A percentile compares a stretch with the other conserved stretches of the same genome.
Conservation (phyloP, 2,113 vertebrate species). For the Uria aalge region DNA sequence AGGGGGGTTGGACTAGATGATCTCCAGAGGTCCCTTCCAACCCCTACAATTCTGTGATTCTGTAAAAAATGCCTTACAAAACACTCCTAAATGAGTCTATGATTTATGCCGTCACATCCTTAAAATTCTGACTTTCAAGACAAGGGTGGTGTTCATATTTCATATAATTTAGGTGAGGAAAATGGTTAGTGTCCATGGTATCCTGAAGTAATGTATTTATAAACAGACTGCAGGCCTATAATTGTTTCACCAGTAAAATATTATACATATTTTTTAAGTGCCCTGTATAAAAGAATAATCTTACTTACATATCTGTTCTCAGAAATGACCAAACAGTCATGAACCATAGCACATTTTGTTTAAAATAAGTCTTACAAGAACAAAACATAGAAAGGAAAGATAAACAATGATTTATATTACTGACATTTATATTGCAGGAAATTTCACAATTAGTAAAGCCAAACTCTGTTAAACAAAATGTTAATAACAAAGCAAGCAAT, state of each 20-base stretch:
- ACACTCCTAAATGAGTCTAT: not conserved
- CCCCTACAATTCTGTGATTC: not conserved
- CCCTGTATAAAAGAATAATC: not conserved
- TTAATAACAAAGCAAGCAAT: not conserved
- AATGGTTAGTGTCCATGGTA: not conserved
- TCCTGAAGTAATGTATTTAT: not conserved
- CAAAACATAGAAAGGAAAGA: slow-evolving; percentile 10
- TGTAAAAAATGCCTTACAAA: not conserved
- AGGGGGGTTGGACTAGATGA: not conserved
- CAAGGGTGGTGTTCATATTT: not conserved
- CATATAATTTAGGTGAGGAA: not conserved
- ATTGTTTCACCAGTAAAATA: not conserved
- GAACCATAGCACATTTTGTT: slow-evolving; percentile 11
- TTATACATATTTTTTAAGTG: not conserved
- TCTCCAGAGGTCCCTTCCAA: not conserved
- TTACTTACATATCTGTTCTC: not conserved
- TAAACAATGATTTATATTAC: not conserved
- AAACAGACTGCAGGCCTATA: not conserved
- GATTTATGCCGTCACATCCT: not conserved
- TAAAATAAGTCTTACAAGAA: slow-evolving; percentile 19
- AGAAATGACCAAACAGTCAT: not conserved
- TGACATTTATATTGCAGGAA: not conserved
- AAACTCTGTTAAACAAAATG: not conserved
- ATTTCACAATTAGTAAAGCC: not conserved
- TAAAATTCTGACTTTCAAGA: not conserved